Evolutionary conservation across 2,113 vertebrate species (phyloP).

Genomic region (Hippocampus zosterae): DNA sequence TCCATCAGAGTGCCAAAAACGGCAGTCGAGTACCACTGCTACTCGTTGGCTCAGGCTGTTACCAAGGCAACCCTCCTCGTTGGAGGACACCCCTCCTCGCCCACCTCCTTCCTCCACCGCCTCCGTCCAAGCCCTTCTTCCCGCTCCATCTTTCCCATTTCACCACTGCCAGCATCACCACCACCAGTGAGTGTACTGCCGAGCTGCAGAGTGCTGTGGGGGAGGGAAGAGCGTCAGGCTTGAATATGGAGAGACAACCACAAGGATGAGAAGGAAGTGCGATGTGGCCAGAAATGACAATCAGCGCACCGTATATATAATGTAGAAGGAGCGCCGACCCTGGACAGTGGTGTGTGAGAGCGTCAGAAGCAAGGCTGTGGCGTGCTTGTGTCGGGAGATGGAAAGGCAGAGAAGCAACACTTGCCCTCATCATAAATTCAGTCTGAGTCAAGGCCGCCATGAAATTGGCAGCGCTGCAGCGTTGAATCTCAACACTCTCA

Average conservation of each 20-base stretch:
- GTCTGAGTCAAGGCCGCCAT: slow-evolving; percentile 42
- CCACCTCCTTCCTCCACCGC: slow-evolving; percentile 20
- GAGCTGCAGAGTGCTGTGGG: slow-evolving; percentile 36
- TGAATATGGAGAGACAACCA: slow-evolving; percentile 35
- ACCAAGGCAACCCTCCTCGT: slow-evolving; percentile 61
- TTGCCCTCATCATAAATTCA: slow-evolving; percentile 43
- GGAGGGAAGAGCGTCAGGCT: slow-evolving; percentile 32
- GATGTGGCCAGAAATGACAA: slow-evolving; percentile 24
- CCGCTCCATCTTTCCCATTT: slow-evolving; percentile 49
- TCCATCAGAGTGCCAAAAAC: slow-evolving; percentile 49
- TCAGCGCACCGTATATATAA: neutral
- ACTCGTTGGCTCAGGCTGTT: slow-evolving; percentile 62
- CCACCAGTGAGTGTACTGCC: slow-evolving; percentile 24
- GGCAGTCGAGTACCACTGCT: slow-evolving; percentile 39
- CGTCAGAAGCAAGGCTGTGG: slow-evolving; percentile 22
- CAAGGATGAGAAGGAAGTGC: slow-evolving; percentile 20
- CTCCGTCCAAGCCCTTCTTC: slow-evolving; percentile 32
- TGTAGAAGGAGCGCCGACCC: neutral
- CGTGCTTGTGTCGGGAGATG: slow-evolving; percentile 15
- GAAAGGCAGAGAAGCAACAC: slow-evolving; percentile 18
- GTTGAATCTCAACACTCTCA: slow-evolving; percentile 30
- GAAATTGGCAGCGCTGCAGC: slow-evolving; percentile 32
- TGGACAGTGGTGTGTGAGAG: neutral
- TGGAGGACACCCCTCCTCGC: slow-evolving; percentile 23
- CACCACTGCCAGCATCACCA: slow-evolving; percentile 37